Evolutionary conservation across 2,113 vertebrate species (phyloP).

Genomic region (Strix aluco): DNA sequence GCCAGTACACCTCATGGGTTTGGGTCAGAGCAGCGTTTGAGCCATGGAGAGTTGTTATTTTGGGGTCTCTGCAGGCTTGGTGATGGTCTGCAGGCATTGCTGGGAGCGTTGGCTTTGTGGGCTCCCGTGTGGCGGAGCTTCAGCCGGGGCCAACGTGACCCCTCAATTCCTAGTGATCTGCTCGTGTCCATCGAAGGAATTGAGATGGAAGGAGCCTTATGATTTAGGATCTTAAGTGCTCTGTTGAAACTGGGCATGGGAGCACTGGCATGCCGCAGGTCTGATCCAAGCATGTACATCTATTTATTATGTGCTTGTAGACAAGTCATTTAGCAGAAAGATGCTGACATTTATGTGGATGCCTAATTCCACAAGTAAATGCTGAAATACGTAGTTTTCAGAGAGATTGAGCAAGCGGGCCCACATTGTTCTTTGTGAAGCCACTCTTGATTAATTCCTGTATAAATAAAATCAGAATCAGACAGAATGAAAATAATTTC

Average conservation of each 20-base stretch:
- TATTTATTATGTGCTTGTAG: background rate
- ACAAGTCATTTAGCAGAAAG: background rate
- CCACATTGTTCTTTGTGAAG: background rate
- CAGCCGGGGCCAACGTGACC: accelerated
- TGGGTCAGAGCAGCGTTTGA: accelerated
- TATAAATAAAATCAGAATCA: background rate
- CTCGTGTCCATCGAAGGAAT: accelerated
- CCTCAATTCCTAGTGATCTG: accelerated
- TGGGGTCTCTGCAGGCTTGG: background rate
- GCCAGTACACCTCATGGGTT: accelerated
- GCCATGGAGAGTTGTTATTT: accelerated
- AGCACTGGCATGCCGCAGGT: background rate
- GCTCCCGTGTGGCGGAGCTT: background rate
- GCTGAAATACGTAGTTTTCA: background rate
- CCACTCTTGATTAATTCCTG: background rate
- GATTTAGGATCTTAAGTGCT: background rate
- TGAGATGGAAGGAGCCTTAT: accelerated
- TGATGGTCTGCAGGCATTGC: background rate
- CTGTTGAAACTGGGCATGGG: background rate
- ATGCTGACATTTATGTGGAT: background rate
- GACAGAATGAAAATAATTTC: background rate
- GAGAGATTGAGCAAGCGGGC: background rate
- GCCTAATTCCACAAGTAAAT: background rate
- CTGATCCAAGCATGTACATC: accelerated
- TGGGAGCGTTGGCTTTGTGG: background rate